phyloP scores from a whole-genome alignment of 2,113 vertebrate species.

The Thunnus thynnus region DNA sequence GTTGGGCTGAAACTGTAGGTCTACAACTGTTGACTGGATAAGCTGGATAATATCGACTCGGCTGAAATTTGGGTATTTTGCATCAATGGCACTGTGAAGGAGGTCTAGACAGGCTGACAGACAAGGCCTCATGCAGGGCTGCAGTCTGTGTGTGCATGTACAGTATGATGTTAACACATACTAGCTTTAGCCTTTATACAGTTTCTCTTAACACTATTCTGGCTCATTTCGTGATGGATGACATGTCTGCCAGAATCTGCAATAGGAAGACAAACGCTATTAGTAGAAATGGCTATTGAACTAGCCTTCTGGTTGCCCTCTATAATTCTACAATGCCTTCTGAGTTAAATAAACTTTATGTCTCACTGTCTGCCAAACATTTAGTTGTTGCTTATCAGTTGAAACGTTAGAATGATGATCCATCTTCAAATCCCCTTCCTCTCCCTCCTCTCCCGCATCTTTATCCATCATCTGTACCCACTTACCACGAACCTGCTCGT shows the following conservation, averaged over 20 bases:
- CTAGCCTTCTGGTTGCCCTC: slow-evolving; percentile 2
- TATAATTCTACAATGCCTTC: slow-evolving; percentile 7
- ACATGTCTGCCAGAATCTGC: neutral
- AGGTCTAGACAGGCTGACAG: neutral
- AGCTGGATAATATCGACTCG: neutral
- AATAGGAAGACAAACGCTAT: slow-evolving; percentile 20
- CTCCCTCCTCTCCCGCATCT: too few relatives aligned
- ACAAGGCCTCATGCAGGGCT: too few relatives aligned
- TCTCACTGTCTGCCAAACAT: neutral
- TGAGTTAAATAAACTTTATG: neutral
- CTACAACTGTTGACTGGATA: neutral
- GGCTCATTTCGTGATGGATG: slow-evolving; percentile 5
- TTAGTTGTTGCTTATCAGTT: neutral
- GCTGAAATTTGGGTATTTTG: neutral
- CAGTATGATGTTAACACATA: neutral
- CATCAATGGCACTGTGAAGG: neutral
- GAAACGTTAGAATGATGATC: too few relatives aligned
- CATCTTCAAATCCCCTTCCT: too few relatives aligned
- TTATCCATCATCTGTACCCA: too few relatives aligned
- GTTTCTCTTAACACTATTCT: neutral
- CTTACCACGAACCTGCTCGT: too few relatives aligned
- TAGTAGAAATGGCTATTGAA: neutral
- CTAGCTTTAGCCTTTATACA: neutral
- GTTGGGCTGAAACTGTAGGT: neutral
- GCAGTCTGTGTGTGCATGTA: neutral